These are phyloP conservation scores for Carapus acus DNA, from an alignment of 2,797 vertebrate genomes.

Conservation along the genomic window DNA sequence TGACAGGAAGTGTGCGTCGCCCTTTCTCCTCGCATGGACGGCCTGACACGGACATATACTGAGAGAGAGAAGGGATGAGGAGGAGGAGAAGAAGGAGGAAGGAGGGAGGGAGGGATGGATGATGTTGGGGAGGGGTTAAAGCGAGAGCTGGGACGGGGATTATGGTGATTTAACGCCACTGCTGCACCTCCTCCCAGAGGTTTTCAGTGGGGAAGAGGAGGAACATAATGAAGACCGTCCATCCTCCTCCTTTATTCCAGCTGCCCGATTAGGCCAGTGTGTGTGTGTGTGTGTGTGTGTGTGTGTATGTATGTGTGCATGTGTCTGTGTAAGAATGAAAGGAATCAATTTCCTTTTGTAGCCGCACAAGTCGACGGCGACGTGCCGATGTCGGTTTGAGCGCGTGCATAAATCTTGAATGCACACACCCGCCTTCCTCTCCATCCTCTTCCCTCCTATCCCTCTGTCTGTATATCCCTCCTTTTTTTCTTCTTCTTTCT, in stretches of 20 bases:
- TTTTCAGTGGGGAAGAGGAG: slow-evolving; percentile 38
- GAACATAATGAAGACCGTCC: slow-evolving; percentile 61
- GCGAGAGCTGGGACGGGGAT: slow-evolving; percentile 47
- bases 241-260: slow-evolving; percentile 37
- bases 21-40: slow-evolving; percentile 48
- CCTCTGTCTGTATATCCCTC: slow-evolving; percentile 21
- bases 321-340: neutral
- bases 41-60: slow-evolving; percentile 47
- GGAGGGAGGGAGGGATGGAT: slow-evolving; percentile 27
- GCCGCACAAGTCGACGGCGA: neutral
- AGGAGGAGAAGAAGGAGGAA: slow-evolving; percentile 27
- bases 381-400: neutral
- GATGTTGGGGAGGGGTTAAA: slow-evolving; percentile 40
- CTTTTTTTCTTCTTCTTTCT: slow-evolving; percentile 11
- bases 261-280: slow-evolving; percentile 23
- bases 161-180: slow-evolving; percentile 62
- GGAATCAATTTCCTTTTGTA: neutral
- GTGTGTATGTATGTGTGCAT: slow-evolving; percentile 3
- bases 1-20: slow-evolving; percentile 36
- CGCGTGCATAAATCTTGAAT: no score
- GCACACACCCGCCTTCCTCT: no score
- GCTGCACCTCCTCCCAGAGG: slow-evolving; percentile 40
- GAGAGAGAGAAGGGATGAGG: no score
- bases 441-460: no score
- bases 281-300: slow-evolving; percentile 3